Evolutionary conservation across 2,888 invertebrate species (phyloP), one percentile per base, ranked within the genome.

Genomic region (Junonia oenone): DNA sequence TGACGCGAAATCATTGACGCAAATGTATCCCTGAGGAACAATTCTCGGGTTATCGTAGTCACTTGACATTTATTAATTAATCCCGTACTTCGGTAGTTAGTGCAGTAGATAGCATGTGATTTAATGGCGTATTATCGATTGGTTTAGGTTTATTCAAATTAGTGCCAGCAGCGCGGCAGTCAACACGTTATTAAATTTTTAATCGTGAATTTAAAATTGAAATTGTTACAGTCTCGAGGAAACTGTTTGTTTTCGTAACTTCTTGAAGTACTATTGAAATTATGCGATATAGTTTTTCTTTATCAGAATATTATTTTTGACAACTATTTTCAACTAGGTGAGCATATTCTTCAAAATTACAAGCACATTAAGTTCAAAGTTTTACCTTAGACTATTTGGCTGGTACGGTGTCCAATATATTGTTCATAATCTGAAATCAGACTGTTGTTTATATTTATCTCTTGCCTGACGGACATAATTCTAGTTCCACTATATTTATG

Each of bases 1-100:
- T 70, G 63, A 68, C 55, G 58, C 72, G 67, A 68, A 74, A 65
- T 54, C 35, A 75, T 75, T 87, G 87, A 87, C 84, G 87, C 76
- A 87, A 77, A 69, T 76, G 63, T 65, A 67, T 72, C 64, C 68
- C 63, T 64, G 65, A 72, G 71, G 72, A 71, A 70, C 70, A 70
- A 66, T 72, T 64, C 61, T 69, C 73, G 69, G 83, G 82, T 86
- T 83, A 86, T 83, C 81, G 70, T 62, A 54, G 65, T 53, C 56
- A 58, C 49, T 63, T 70, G 73, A 70, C 72, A 68, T 71, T 68
- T 63, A 67, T 72, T 79, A 78, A 79, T 82, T 78, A 77, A 78
- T 78, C 75, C 68, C 29, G 51, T 54, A 63, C 52, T 62, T 59
- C 40, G 50, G 51, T 50, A 56, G 48, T 56, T 50, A 49, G 31